Conservation (phyloP, 2,113 vertebrate genomes). For the Tylochromis polylepis region DNA sequence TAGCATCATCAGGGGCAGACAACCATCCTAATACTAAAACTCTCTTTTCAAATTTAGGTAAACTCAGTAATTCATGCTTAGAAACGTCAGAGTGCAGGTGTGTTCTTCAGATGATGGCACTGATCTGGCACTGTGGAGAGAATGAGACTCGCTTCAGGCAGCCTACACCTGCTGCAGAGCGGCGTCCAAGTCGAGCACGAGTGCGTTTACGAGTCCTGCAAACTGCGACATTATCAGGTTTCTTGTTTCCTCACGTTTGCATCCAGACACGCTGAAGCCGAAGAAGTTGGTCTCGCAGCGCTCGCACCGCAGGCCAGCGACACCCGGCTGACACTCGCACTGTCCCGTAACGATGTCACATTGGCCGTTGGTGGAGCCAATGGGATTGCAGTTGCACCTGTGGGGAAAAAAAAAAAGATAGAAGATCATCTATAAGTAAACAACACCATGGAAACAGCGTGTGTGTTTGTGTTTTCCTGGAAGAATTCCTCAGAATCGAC, state of each 20-base stretch:
- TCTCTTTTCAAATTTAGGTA: neutral
- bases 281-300: constrained; percentile 92
- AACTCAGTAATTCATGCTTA: neutral
- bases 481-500: neutral
- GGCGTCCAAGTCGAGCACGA: neutral
- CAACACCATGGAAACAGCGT: neutral
- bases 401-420: accelerated
- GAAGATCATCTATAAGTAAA: too few relatives aligned
- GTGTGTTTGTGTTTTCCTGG: neutral
- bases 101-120: accelerated
- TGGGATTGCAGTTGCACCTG: constrained; percentile 87
- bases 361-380: constrained; percentile 90
- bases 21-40: neutral
- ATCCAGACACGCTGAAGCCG: constrained; percentile 87
- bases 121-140: neutral
- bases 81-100: accelerated
- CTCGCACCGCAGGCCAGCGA: constrained; percentile 82
- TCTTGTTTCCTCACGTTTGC: constrained; percentile 85
- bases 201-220: neutral
- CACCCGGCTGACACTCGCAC: constrained; percentile 93
- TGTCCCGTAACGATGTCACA: constrained; percentile 87
- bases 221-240: neutral
- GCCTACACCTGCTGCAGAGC: neutral
- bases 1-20: neutral
- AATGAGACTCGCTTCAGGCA: accelerated